phyloP scores from a whole-genome alignment of 2,797 vertebrate species.

The Tiaroga cobitis region DNA sequence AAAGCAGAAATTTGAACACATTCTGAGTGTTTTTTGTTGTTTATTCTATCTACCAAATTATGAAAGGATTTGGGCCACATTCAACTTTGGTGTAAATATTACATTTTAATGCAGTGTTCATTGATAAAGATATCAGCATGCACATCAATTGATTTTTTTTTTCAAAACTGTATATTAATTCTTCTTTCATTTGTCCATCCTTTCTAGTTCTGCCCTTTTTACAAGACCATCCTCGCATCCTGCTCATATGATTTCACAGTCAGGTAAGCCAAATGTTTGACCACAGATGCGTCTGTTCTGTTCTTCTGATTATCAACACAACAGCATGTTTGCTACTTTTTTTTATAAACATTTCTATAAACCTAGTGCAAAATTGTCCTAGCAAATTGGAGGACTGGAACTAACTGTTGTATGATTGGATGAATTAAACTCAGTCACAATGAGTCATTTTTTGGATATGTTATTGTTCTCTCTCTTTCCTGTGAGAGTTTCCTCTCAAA shows the following conservation, averaged over 20 bases:
- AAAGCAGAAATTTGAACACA: neutral
- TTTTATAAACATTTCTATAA: neutral
- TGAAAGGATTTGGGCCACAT: neutral
- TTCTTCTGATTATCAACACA: neutral
- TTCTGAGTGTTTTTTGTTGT: neutral
- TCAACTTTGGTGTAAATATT: neutral
- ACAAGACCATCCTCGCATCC: constrained; percentile 82
- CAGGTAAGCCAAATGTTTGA: constrained; percentile 77
- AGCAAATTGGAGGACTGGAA: neutral
- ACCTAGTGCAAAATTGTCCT: neutral
- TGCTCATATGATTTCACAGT: constrained; percentile 98
- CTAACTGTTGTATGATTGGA: neutral
- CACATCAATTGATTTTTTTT: neutral
- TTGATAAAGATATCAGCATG: neutral
- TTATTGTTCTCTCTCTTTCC: neutral
- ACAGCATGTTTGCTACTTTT: neutral
- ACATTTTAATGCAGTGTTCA: neutral
- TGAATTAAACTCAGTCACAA: neutral
- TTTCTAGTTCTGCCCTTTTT: constrained; percentile 92
- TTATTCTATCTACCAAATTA: neutral
- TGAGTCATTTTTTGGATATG: neutral
- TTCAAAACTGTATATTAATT: constrained; percentile 13
- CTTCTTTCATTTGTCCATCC: constrained; percentile 18
- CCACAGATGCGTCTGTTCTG: neutral
- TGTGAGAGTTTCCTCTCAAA: constrained; percentile 1